Evolutionary conservation across 2,888 invertebrate species (phyloP), one percentile per base, ranked within the genome.

Genomic region (Kuschelorhynchus macadamiae): DNA sequence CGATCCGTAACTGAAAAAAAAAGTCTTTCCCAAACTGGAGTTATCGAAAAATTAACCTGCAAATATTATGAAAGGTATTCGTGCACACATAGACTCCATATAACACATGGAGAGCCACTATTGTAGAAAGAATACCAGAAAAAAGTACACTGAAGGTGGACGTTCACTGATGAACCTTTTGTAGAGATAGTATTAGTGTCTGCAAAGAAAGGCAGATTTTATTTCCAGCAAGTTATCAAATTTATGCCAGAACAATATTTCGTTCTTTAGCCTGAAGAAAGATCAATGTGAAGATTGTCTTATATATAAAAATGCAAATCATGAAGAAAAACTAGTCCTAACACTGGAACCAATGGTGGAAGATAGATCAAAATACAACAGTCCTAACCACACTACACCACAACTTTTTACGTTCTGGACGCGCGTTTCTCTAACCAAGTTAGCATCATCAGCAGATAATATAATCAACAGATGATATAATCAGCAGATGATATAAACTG

Each of bases 181-280:
- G 71, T 46, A 25, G 61, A 21, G 73, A 73, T 50, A 70, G 71
- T 46, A 33, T 71, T 11, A 63, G 30, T 17, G 18, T 63, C 14
- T 69, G 69, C 36, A 66, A 72, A 66, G 25, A 25, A 33, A 42
- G 52, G 46, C 32, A 49, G 46, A 14, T 32, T 36, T 33, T 33
- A 50, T 46, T 52, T 11, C 63, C 41, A 59, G 69, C 30, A 17
- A 74, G 67, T 47, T 71, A 73, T 47, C 39, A 36, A 20, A 61
- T 69, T 46, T 74, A 67, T 50, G 46, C 50, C 30, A 21, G 63
- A 20, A 65, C 68, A 73, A 66, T 65, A 66, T 72, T 20, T 63
- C 49, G 21, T 72, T 70, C 56, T 72, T 72, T 49, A 39, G 44
- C 18, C 67, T 55, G 2, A 64, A 64, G 17, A 64, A 56, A 42